phyloP scores from a whole-genome alignment of 2,113 vertebrate species.

The Hiodon tergisus region DNA sequence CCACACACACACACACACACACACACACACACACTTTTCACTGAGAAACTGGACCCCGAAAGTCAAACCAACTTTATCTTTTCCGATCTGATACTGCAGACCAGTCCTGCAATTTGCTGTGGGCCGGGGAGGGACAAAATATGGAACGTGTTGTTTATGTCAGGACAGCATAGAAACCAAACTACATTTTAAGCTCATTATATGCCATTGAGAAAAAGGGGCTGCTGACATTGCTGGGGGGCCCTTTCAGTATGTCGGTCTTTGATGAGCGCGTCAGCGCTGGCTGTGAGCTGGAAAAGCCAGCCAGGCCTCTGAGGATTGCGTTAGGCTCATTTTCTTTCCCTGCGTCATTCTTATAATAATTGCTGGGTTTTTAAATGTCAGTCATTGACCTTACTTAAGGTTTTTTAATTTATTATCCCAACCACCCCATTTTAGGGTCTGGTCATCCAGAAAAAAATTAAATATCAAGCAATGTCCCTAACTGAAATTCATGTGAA shows the following conservation, averaged over 20 bases:
- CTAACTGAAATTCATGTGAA: too few relatives aligned
- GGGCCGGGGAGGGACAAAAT: slow-evolving; percentile 44
- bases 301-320: not conserved
- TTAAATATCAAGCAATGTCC: too few relatives aligned
- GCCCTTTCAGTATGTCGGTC: slow-evolving; percentile 15
- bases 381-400: too few relatives aligned
- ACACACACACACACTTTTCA: slow-evolving; percentile 14
- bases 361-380: too few relatives aligned
- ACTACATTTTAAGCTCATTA: slow-evolving; percentile 37
- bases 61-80: slow-evolving; percentile 40
- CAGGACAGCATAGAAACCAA: slow-evolving; percentile 45
- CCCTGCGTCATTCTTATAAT: not conserved
- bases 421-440: too few relatives aligned
- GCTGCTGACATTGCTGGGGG: slow-evolving; percentile 23
- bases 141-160: slow-evolving; percentile 54
- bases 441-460: too few relatives aligned
- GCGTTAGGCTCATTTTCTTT: not conserved
- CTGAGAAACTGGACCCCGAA: slow-evolving; percentile 50
- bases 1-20: not conserved
- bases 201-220: slow-evolving; percentile 19
- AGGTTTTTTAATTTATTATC: too few relatives aligned
- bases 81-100: slow-evolving; percentile 36
- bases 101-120: slow-evolving; percentile 46
- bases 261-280: slow-evolving; percentile 17
- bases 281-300: too few relatives aligned